Percentiles rank a stretch among this genome's conserved stretches.
Evolutionary conservation across 2,797 vertebrate genomes (phyloP).

Genomic region (Myotis pilosus): DNA sequence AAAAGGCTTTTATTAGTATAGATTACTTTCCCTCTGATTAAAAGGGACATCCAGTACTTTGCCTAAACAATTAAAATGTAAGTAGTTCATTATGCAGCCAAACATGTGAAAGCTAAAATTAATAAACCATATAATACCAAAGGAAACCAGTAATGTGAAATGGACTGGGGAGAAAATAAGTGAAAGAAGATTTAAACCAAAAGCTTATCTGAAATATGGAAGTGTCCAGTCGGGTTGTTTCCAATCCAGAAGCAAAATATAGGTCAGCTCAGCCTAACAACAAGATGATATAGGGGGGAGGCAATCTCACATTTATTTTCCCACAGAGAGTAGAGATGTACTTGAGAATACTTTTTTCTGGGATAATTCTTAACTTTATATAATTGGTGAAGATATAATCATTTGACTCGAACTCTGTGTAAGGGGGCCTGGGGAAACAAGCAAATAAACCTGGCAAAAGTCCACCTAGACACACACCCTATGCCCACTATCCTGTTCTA

Average conservation of each 20-base stretch:
- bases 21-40: slow-evolving; percentile 4
- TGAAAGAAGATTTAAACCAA: slow-evolving; percentile 24
- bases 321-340: not conserved
- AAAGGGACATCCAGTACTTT: not conserved
- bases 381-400: not conserved
- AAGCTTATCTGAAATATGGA: not conserved
- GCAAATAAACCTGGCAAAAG: not conserved
- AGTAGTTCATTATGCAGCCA: not conserved
- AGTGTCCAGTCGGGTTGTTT: not conserved
- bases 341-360: not conserved
- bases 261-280: not conserved
- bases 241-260: not conserved
- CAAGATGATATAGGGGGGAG: not conserved
- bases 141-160: not conserved
- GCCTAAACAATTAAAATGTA: slow-evolving; percentile 29
- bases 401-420: not conserved
- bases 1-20: too few species aligned
- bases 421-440: not conserved
- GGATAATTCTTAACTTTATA: not conserved
- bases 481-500: not conserved
- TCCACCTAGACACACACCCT: not conserved
- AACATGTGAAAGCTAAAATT: slow-evolving; percentile 26
- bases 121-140: slow-evolving; percentile 20
- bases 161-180: not conserved
- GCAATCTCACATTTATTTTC: not conserved